Conservation (phyloP, 2,888 invertebrate genomes). For the Drosophila phalerata region DNA sequence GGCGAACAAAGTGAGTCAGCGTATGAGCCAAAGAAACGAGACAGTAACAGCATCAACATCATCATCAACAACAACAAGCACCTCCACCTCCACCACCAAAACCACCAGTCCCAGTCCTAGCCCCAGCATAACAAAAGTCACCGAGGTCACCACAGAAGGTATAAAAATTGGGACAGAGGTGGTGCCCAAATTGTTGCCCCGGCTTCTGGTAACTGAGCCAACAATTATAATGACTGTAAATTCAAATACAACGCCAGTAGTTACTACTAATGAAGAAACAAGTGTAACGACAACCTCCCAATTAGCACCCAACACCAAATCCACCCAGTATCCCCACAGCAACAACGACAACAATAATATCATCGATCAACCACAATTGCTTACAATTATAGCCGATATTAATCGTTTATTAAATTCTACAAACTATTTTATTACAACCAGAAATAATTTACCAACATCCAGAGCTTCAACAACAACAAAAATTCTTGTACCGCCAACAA, state of each 20-base stretch:
- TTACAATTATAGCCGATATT: constrained; percentile 83
- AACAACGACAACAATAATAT: constrained; percentile 42
- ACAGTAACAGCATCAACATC: constrained; percentile 52
- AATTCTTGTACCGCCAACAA: constrained; percentile 40
- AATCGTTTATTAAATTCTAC: constrained; percentile 85
- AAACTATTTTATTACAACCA: constrained; percentile 85
- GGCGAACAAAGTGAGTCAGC: constrained; percentile 76
- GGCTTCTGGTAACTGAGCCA: constrained; percentile 51
- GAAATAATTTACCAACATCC: constrained; percentile 82
- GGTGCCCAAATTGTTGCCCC: constrained; percentile 42
- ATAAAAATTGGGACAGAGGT: constrained; percentile 18
- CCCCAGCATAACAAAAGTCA: constrained; percentile 23
- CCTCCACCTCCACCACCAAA: constrained; percentile 39
- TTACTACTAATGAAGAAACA: constrained; percentile 23
- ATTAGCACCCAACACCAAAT: constrained; percentile 49
- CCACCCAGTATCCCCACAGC: constrained; percentile 47
- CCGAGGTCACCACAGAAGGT: constrained; percentile 22
- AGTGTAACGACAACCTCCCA: constrained; percentile 36
- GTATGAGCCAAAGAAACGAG: constrained; percentile 54
- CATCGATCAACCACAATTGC: constrained; percentile 83
- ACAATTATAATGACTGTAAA: constrained; percentile 31
- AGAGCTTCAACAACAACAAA: constrained; percentile 52
- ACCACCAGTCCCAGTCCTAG: constrained; percentile 39
- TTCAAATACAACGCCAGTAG: constrained; percentile 37
- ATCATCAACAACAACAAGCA: constrained; percentile 28